A percentile compares a stretch with the other conserved stretches of the same genome.
These are phyloP conservation scores for Spicauda simplicius DNA, from an alignment of 2,888 invertebrate genomes.

Conservation along the genomic window DNA sequence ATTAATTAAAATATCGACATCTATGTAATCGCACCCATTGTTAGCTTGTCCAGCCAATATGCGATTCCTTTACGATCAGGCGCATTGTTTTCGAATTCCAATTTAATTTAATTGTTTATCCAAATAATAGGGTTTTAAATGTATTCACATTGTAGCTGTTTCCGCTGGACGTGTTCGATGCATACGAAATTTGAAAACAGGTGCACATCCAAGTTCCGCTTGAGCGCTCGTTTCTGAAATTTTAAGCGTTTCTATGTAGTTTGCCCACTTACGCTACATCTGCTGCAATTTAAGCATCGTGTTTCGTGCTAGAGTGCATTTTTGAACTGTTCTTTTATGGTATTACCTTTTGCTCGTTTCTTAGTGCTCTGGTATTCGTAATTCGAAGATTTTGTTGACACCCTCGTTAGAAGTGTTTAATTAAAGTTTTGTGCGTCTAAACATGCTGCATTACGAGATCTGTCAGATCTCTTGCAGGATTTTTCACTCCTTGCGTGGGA, in stretches of 20 bases:
- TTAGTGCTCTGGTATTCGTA: neutral
- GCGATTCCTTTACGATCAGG: slow-evolving; percentile 19
- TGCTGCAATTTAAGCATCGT: slow-evolving; percentile 9
- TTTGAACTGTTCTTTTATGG: slow-evolving; percentile 4
- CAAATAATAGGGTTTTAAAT: slow-evolving; percentile 24
- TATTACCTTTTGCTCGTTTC: neutral
- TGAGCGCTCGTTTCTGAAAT: slow-evolving; percentile 16
- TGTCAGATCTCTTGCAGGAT: no score
- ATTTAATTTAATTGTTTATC: slow-evolving; percentile 36
- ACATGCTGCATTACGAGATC: no score
- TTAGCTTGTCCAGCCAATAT: slow-evolving; percentile 4
- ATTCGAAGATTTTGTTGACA: neutral
- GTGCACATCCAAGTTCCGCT: slow-evolving; percentile 7
- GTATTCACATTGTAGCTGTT: slow-evolving; percentile 4
- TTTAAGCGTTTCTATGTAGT: slow-evolving; percentile 11
- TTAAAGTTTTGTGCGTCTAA: no score
- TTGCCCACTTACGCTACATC: slow-evolving; percentile 10
- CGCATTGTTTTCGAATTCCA: slow-evolving; percentile 27
- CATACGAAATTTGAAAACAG: slow-evolving; percentile 9
- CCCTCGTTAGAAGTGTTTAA: no score
- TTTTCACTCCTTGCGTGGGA: no score
- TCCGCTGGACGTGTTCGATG: slow-evolving; percentile 14
- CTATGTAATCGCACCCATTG: neutral
- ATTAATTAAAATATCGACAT: neutral
- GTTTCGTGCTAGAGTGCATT: neutral